Evolutionary conservation across 2,113 vertebrate species (phyloP).

Genomic region (Ceuthmochares aereus): DNA sequence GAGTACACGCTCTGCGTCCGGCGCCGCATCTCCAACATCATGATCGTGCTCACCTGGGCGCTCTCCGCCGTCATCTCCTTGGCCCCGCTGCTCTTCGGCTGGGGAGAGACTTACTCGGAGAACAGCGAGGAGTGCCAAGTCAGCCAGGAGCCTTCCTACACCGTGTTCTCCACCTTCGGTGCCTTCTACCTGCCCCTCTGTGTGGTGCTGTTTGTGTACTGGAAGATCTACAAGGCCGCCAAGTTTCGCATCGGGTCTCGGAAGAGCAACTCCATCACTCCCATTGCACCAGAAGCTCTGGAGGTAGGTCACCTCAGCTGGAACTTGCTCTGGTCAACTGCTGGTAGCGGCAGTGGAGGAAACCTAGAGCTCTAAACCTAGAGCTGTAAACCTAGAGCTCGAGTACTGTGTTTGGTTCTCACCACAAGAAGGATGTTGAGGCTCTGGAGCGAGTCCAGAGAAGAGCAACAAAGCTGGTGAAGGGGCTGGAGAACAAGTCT

Average conservation of each 20-base stretch:
- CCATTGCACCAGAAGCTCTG: constrained; percentile 80
- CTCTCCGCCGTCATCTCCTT: constrained; percentile 92
- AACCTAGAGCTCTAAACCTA: background rate
- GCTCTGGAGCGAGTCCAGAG: too few species aligned
- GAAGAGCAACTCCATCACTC: constrained; percentile 90
- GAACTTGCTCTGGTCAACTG: background rate
- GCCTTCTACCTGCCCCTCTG: constrained; percentile 95
- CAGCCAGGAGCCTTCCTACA: constrained; percentile 92
- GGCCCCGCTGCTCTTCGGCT: constrained; percentile 91
- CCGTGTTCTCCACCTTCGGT: constrained; percentile 95
- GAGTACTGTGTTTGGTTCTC: too few species aligned
- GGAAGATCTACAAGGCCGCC: constrained; percentile 97
- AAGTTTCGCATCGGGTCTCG: constrained; percentile 88
- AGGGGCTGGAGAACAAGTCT: too few species aligned
- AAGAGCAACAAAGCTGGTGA: too few species aligned
- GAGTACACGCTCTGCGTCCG: constrained; percentile 90
- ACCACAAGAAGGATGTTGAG: too few species aligned
- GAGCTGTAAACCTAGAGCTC: too few species aligned
- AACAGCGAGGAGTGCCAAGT: constrained; percentile 88
- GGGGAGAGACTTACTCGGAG: constrained; percentile 93
- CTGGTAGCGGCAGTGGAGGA: background rate
- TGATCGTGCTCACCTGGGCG: constrained; percentile 92
- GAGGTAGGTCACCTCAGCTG: constrained; percentile 72
- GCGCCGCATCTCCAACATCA: constrained; percentile 89
- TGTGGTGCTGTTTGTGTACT: constrained; percentile 97